Conservation (phyloP, 2,113 vertebrate genomes). For the Coracopsis vasa region DNA sequence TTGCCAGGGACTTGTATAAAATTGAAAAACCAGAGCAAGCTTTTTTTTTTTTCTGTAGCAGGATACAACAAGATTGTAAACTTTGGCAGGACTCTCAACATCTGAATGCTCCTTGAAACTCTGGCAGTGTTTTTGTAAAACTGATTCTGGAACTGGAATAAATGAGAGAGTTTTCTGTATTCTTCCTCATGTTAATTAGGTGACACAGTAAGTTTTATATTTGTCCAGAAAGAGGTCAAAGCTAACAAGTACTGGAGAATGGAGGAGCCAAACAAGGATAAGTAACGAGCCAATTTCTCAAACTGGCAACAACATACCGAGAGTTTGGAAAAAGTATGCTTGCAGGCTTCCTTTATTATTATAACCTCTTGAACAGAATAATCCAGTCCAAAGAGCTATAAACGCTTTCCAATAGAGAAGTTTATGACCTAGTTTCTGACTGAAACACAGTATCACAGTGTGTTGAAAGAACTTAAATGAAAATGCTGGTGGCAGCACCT, state of each 20-base stretch:
- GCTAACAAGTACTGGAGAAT: not conserved
- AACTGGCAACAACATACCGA: not conserved
- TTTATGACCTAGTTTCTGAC: conserved; percentile 66
- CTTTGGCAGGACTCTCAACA: conserved; percentile 48
- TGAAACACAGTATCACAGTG: not conserved
- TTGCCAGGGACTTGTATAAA: conserved; percentile 5
- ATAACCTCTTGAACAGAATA: conserved; percentile 65
- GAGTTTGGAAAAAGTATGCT: conserved; percentile 8
- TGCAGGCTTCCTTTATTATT: conserved; percentile 53
- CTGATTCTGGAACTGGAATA: conserved; percentile 18
- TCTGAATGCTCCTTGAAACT: conserved; percentile 44
- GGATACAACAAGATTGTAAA: conserved; percentile 48
- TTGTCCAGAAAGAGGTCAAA: conserved; percentile 49
- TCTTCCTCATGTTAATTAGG: conserved; percentile 28
- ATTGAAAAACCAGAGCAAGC: not conserved
- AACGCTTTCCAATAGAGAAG: conserved; percentile 33
- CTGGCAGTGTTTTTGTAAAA: conserved; percentile 3
- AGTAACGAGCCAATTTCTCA: not conserved
- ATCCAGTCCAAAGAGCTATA: conserved; percentile 10
- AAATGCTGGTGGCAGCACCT: not conserved
- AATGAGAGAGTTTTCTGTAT: not conserved
- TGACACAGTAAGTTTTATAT: not conserved
- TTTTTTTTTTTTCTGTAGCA: not conserved
- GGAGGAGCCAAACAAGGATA: conserved; percentile 1
- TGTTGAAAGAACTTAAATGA: not conserved